Percentiles rank a stretch among this genome's conserved stretches.
phyloP scores from a whole-genome alignment of 2,113 vertebrate species.

The Odobenus rosmarus region DNA sequence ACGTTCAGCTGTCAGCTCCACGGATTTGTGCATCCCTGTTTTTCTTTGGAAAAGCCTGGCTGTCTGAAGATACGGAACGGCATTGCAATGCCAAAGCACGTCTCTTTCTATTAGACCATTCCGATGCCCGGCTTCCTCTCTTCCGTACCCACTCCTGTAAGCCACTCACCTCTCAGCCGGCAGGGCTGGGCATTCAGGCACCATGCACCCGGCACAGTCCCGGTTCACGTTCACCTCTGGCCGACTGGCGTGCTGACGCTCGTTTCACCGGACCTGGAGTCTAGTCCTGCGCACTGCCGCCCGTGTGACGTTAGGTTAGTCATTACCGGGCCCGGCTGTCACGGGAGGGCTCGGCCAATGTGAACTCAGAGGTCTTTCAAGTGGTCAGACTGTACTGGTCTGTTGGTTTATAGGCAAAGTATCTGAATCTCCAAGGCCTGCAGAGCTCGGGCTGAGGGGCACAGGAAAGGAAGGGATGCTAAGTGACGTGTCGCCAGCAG shows the following conservation, averaged over 20 bases:
- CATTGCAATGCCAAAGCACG: slow-evolving; percentile 83
- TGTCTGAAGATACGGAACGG: slow-evolving; percentile 88
- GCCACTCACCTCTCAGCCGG: neutral
- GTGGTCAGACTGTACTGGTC: neutral
- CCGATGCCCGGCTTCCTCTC: neutral
- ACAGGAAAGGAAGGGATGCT: neutral
- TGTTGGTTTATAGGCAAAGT: neutral
- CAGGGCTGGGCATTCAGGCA: neutral
- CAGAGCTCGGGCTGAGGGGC: neutral
- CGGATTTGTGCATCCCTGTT: slow-evolving; percentile 92
- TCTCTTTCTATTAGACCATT: slow-evolving; percentile 69
- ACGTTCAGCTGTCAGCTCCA: slow-evolving; percentile 89
- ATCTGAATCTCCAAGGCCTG: neutral
- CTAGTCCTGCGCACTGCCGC: neutral
- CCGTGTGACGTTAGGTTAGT: neutral
- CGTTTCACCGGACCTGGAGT: neutral
- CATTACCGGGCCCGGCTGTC: neutral
- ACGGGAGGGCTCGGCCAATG: neutral
- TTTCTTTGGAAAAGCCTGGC: slow-evolving; percentile 93
- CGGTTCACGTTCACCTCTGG: neutral
- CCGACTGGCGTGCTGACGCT: neutral
- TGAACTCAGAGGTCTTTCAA: neutral
- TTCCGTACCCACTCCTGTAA: neutral
- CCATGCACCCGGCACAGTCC: rapidly evolving
- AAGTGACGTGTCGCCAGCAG: neutral